Percentiles rank a stretch among this genome's conserved stretches.
phyloP scores from a whole-genome alignment of 2,888 invertebrate species.

The Leptinotarsa tumamoca region DNA sequence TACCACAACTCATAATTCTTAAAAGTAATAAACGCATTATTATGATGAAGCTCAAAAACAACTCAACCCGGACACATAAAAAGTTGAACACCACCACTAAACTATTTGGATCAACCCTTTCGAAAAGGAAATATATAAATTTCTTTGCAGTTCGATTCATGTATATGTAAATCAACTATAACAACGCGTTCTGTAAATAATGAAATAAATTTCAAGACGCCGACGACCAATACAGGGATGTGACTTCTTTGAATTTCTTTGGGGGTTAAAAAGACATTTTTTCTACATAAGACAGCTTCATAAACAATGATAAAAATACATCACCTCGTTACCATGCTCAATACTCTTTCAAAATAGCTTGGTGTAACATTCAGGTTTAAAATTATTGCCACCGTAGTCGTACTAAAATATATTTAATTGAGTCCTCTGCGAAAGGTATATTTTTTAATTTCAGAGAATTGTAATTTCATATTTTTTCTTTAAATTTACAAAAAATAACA shows the following conservation, averaged over 20 bases:
- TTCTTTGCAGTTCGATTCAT: slow-evolving; percentile 48
- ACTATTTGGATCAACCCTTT: slow-evolving; percentile 45
- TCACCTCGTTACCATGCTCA: too few species aligned
- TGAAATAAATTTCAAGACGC: slow-evolving; percentile 42
- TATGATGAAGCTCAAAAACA: slow-evolving; percentile 33
- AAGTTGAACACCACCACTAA: slow-evolving; percentile 43
- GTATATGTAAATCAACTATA: slow-evolving; percentile 47
- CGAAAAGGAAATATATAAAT: slow-evolving; percentile 50
- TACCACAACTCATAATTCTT: slow-evolving; percentile 30
- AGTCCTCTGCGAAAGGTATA: too few species aligned
- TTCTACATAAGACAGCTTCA: too few species aligned
- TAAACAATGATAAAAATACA: too few species aligned
- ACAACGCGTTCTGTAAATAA: slow-evolving; percentile 46
- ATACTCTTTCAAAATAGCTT: too few species aligned
- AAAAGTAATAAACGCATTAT: slow-evolving; percentile 37
- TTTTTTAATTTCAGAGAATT: too few species aligned
- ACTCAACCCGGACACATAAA: slow-evolving; percentile 44
- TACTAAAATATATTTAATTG: too few species aligned
- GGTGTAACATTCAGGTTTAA: too few species aligned
- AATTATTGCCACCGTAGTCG: too few species aligned
- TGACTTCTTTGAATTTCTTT: background rate
- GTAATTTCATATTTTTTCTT: too few species aligned
- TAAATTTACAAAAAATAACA: too few species aligned
- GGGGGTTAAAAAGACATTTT: background rate
- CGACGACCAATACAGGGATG: slow-evolving; percentile 24